Conservation (phyloP, 2,113 vertebrate genomes). For the Picathartes gymnocephalus region DNA sequence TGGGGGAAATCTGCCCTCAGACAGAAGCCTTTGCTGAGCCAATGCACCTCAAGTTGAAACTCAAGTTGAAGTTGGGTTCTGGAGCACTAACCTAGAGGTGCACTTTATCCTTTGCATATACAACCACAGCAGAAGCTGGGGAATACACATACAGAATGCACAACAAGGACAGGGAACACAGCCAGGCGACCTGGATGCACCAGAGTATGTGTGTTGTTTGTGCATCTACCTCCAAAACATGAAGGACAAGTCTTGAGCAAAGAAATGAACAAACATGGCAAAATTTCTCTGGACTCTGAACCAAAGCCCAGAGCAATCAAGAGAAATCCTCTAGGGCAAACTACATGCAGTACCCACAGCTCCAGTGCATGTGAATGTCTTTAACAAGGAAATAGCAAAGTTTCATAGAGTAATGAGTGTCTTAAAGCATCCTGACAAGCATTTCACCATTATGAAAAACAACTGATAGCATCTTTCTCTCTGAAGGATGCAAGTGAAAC, state of each 20-base stretch:
- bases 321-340: not conserved
- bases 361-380: not conserved
- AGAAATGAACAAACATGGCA: not conserved
- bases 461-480: not conserved
- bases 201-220: not conserved
- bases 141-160: not conserved
- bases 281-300: not conserved
- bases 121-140: not conserved
- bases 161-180: not conserved
- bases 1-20: not conserved
- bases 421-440: not conserved
- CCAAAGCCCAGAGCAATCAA: not conserved
- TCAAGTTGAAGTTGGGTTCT: not conserved
- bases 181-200: not conserved
- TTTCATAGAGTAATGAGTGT: not conserved
- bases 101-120: not conserved
- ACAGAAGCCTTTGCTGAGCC: not conserved
- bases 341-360: not conserved
- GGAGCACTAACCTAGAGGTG: not conserved
- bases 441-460: not conserved
- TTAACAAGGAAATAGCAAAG: not conserved
- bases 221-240: not conserved
- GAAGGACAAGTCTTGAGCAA: not conserved
- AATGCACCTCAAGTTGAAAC: not conserved
- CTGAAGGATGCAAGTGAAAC: not conserved